Conservation (phyloP, 2,888 invertebrate genomes). For the Cataglyphis cursor region DNA sequence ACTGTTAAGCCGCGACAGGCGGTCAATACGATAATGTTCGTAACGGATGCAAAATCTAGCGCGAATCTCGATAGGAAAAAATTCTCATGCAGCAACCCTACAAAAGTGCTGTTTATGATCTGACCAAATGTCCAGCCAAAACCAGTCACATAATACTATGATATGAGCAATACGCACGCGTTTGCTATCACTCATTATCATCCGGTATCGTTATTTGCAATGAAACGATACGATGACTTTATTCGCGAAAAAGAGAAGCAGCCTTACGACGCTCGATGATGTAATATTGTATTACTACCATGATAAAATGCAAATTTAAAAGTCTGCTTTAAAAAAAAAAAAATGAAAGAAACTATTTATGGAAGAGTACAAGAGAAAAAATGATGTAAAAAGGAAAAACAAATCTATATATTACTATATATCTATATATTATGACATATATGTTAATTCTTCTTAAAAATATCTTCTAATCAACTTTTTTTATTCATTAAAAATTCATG, state of each 20-base stretch:
- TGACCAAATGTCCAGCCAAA: slow-evolving; percentile 7
- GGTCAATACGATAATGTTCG: slow-evolving; percentile 21
- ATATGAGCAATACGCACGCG: not conserved
- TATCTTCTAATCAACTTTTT: not conserved
- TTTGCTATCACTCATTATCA: slow-evolving; percentile 17
- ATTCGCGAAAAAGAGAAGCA: not conserved
- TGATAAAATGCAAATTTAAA: not conserved
- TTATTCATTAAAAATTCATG: not conserved
- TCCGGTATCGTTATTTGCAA: not conserved
- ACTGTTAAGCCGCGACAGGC: slow-evolving; percentile 45
- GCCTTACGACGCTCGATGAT: not conserved
- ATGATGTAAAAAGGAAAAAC: not conserved
- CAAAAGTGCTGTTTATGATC: slow-evolving; percentile 57
- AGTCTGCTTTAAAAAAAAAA: not conserved
- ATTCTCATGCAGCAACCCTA: slow-evolving; percentile 11
- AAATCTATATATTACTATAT: too few species aligned
- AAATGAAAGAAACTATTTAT: not conserved
- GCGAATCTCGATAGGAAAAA: not conserved
- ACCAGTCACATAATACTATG: slow-evolving; percentile 15
- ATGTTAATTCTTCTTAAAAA: not conserved
- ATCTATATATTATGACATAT: not conserved
- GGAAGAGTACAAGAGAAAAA: not conserved
- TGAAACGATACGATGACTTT: not conserved
- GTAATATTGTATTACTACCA: not conserved
- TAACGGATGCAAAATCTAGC: slow-evolving; percentile 35